phyloP scores from a whole-genome alignment of 2,113 vertebrate genomes.

The Irena cyanogastra region DNA sequence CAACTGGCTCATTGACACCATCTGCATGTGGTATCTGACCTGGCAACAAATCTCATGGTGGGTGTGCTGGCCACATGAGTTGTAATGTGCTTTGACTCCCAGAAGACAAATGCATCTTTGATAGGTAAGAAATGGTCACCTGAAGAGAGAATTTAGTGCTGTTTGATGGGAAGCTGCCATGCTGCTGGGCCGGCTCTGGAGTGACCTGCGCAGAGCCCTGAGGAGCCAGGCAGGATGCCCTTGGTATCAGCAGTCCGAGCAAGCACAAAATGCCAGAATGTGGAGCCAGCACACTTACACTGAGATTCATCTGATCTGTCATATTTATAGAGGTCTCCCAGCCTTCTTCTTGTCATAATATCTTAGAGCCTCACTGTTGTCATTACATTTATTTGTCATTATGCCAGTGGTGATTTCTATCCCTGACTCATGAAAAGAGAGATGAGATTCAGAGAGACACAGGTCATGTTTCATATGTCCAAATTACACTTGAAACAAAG shows the following conservation, averaged over 20 bases:
- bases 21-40: not conserved
- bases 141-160: fast-evolving
- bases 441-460: not conserved
- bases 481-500: not conserved
- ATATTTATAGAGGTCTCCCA: not conserved
- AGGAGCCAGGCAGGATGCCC: not conserved
- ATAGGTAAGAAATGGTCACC: not conserved
- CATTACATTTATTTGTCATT: not conserved
- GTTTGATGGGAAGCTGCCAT: not conserved
- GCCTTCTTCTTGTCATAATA: not conserved
- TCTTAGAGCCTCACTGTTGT: not conserved
- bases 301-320: not conserved
- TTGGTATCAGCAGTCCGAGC: not conserved
- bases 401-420: not conserved
- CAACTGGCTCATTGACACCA: not conserved
- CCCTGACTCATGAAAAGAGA: not conserved
- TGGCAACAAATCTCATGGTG: not conserved
- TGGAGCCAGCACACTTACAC: not conserved
- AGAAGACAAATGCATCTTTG: not conserved
- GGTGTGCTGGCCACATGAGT: not conserved
- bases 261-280: not conserved
- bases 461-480: not conserved
- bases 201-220: not conserved
- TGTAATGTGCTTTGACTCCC: not conserved
- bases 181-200: not conserved